Percentiles rank a stretch among this genome's conserved stretches.
Evolutionary conservation across 2,888 invertebrate species (phyloP).

Genomic region (Epinotia demarniana): DNA sequence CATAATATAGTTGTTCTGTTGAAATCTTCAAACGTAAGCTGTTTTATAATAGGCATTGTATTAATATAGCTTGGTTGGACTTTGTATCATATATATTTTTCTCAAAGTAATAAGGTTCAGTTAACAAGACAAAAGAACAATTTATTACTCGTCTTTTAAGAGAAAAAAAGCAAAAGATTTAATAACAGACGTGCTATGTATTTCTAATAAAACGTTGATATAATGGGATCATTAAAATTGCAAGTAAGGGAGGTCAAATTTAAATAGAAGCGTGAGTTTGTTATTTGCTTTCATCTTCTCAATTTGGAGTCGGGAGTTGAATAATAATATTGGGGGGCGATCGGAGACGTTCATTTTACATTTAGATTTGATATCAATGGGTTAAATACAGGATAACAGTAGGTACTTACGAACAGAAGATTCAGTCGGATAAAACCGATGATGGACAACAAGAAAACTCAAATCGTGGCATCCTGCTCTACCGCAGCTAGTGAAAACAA

Average conservation of each 20-base stretch:
- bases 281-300: constrained; percentile 36
- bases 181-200: constrained; percentile 26
- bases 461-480: too few relatives aligned
- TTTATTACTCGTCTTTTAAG: constrained; percentile 8
- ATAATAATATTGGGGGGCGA: constrained; percentile 16
- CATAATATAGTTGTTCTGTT: neutral
- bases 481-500: too few relatives aligned
- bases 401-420: too few relatives aligned
- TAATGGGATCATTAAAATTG: constrained; percentile 33
- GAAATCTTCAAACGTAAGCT: neutral
- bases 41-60: neutral
- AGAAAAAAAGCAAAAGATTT: constrained; percentile 25
- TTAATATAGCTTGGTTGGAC: neutral
- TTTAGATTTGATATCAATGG: too few relatives aligned
- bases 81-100: neutral
- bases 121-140: constrained; percentile 10
- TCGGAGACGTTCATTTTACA: too few relatives aligned
- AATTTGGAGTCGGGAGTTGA: constrained; percentile 23
- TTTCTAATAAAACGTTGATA: constrained; percentile 10
- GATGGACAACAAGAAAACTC: too few relatives aligned
- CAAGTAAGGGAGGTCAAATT: constrained; percentile 25
- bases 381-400: too few relatives aligned
- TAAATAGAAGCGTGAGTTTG: constrained; percentile 24
- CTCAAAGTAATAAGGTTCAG: neutral
- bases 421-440: too few relatives aligned